These are phyloP conservation scores for Nyleta sp. DNA, from an alignment of 2,888 invertebrate species.

Conservation along the genomic window DNA sequence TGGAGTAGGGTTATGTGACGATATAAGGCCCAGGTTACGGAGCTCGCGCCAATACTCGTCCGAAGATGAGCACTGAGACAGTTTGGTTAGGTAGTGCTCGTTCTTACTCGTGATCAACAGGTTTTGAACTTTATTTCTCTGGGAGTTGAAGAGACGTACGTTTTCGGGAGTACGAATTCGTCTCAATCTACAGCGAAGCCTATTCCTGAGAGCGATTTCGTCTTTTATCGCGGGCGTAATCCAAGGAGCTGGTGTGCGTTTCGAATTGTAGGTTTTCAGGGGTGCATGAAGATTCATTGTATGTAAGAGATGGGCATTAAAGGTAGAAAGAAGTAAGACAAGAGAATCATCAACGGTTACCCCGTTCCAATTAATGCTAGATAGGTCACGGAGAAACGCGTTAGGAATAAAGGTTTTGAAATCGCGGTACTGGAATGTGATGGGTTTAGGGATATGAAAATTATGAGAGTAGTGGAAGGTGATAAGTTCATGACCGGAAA, in stretches of 20 bases:
- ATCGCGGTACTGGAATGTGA: not conserved
- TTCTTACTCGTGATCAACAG: not conserved
- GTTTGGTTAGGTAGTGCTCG: not conserved
- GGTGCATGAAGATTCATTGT: too few species aligned
- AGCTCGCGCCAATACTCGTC: not conserved
- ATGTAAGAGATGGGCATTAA: too few species aligned
- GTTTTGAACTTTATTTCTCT: not conserved
- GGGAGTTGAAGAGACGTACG: not conserved
- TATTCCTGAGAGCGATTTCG: not conserved
- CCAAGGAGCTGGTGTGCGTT: constrained; percentile 1
- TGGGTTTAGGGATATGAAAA: not conserved
- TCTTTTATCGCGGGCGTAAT: not conserved
- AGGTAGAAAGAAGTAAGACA: too few species aligned
- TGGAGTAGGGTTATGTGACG: not conserved
- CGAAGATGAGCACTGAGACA: not conserved
- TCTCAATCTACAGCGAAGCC: not conserved
- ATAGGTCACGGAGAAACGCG: too few species aligned
- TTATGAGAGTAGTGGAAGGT: not conserved
- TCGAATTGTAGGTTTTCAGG: not conserved
- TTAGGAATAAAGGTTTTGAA: too few species aligned
- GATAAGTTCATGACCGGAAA: constrained; percentile 12
- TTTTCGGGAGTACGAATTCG: not conserved
- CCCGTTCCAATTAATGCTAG: too few species aligned
- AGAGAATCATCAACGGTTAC: too few species aligned
- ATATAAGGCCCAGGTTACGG: too few species aligned